phyloP scores from a whole-genome alignment of 1,140 invertebrate species.

The Panulirus ornatus region DNA sequence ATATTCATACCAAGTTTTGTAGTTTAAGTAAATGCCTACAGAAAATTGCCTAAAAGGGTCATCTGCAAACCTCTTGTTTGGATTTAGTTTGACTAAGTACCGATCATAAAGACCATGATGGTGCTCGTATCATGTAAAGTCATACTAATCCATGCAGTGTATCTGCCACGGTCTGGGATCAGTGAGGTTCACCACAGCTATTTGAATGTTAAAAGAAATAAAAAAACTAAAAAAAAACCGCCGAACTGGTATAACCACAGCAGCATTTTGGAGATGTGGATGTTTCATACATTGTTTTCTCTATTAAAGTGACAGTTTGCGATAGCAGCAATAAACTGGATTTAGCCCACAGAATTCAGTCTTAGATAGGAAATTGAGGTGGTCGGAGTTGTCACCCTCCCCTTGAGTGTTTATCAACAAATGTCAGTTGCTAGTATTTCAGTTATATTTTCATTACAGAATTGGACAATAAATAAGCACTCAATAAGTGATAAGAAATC shows the following conservation, averaged over 20 bases:
- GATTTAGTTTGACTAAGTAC: neutral
- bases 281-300: constrained; percentile 44
- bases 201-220: constrained; percentile 22
- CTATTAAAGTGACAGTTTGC: constrained; percentile 26
- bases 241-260: constrained; percentile 44
- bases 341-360: constrained; percentile 22
- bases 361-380: neutral
- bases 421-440: neutral
- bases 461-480: neutral
- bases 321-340: constrained; percentile 26
- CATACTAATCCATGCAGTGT: constrained; percentile 7
- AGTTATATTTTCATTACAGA: neutral
- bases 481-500: neutral
- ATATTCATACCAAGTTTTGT: too few relatives aligned
- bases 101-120: neutral
- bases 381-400: neutral
- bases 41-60: too few relatives aligned
- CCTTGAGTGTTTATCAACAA: neutral
- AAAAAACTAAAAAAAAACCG: constrained; percentile 3
- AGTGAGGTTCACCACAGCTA: constrained; percentile 40
- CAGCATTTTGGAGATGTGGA: constrained; percentile 35
- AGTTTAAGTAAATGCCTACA: too few relatives aligned
- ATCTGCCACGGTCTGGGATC: constrained; percentile 25
- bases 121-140: neutral
- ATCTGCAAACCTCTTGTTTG: neutral